A percentile compares a stretch with the other conserved stretches of the same genome.
phyloP scores from a whole-genome alignment of 2,113 vertebrate species.

The Pristiophorus japonicus region DNA sequence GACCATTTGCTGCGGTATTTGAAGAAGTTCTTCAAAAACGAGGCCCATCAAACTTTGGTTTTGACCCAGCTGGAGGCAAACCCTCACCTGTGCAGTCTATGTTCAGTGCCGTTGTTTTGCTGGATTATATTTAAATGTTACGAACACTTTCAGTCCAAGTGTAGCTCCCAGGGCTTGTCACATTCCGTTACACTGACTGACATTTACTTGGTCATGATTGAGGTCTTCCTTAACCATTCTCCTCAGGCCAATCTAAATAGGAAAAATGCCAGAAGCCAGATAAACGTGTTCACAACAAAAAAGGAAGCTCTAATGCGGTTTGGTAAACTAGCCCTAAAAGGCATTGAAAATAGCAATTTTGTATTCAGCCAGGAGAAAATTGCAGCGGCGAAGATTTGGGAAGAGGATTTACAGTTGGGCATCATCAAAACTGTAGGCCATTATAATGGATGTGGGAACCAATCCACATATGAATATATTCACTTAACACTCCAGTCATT shows the following conservation, averaged over 20 bases:
- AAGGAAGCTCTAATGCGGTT: conserved; percentile 61
- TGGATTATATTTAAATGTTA: conserved; percentile 92
- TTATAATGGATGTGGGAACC: conserved; percentile 46
- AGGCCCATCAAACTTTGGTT: conserved; percentile 53
- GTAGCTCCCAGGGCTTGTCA: conserved; percentile 63
- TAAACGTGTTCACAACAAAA: conserved; percentile 63
- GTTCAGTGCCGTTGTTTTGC: conserved; percentile 84
- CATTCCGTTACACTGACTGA: conserved; percentile 72
- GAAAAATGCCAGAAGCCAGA: conserved; percentile 54
- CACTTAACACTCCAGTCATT: conserved; percentile 85
- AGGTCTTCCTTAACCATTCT: conserved; percentile 74
- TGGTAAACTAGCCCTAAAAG: conserved; percentile 66
- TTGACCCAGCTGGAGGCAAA: conserved; percentile 74
- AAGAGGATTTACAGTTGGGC: conserved; percentile 71
- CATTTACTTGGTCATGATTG: conserved; percentile 76
- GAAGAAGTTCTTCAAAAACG: conserved; percentile 66
- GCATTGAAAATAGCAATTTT: conserved; percentile 65
- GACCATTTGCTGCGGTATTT: conserved; percentile 67
- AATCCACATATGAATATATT: conserved; percentile 71
- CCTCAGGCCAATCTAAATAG: conserved; percentile 60
- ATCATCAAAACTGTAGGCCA: conserved; percentile 65
- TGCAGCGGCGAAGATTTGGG: conserved; percentile 52
- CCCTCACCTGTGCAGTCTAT: conserved; percentile 78
- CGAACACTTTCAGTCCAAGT: conserved; percentile 64
- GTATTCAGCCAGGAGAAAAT: conserved; percentile 68